Evolutionary conservation across 1,140 invertebrate species (phyloP).

Genomic region (Drosophila tani): DNA sequence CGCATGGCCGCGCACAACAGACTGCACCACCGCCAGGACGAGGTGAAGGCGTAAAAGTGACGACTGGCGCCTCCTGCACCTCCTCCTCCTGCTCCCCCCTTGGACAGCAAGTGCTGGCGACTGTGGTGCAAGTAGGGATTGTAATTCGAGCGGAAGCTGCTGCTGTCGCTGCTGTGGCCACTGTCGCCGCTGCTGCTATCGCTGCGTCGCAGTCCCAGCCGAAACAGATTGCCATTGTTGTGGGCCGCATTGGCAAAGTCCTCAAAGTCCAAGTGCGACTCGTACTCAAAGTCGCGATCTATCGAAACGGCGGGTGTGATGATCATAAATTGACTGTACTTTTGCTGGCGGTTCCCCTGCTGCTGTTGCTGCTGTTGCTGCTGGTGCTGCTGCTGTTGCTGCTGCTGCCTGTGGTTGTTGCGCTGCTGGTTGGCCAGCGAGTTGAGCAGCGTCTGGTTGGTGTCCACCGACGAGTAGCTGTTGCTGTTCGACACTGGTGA

Average conservation of each 20-base stretch:
- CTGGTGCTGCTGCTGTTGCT: conserved; percentile 3
- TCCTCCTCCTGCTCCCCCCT: conserved; percentile 19
- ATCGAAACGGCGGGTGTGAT: conserved; percentile 84
- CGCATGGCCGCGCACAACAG: conserved; percentile 83
- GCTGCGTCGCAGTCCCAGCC: conserved; percentile 67
- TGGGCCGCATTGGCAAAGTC: conserved; percentile 74
- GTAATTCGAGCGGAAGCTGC: conserved; percentile 80
- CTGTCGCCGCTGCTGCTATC: conserved; percentile 75
- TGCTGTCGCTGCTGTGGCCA: conserved; percentile 72
- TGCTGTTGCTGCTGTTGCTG: conserved; percentile 35
- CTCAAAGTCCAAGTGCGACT: conserved; percentile 73
- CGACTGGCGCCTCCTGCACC: conserved; percentile 31
- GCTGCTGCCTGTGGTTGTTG: conserved; percentile 34
- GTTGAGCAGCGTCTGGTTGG: conserved; percentile 81
- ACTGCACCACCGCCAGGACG: conserved; percentile 83
- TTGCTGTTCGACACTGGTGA: conserved; percentile 78
- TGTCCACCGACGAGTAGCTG: conserved; percentile 81
- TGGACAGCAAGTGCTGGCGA: conserved; percentile 76
- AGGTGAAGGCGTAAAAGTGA: conserved; percentile 76
- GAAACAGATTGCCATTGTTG: conserved; percentile 82
- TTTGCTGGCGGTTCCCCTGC: conserved; percentile 57
- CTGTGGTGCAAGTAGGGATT: conserved; percentile 82
- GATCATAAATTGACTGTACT: conserved; percentile 85
- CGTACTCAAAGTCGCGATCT: conserved; percentile 80
- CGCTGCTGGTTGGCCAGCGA: conserved; percentile 70